Evolutionary conservation across 2,113 vertebrate genomes (phyloP).

Genomic region (Nannospalax galili): DNA sequence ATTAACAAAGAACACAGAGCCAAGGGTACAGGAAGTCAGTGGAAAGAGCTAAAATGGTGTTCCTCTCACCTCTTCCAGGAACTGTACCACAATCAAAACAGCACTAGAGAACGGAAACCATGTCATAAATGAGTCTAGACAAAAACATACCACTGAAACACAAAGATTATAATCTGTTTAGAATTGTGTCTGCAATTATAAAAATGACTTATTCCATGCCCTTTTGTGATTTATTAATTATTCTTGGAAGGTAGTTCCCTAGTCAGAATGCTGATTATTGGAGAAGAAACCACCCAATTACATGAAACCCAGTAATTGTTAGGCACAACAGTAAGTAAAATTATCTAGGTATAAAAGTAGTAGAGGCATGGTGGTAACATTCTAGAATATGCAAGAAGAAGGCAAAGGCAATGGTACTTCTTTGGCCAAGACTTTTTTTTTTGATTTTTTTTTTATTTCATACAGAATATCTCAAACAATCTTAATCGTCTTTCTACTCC

Average conservation of each 20-base stretch:
- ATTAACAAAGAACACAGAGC: neutral
- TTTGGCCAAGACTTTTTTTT: neutral
- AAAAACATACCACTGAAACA: neutral
- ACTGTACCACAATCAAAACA: neutral
- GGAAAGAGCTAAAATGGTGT: neutral
- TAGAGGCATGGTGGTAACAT: neutral
- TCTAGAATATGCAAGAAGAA: constrained; percentile 6
- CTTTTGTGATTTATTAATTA: neutral
- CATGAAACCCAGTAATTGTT: neutral
- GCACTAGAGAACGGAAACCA: neutral
- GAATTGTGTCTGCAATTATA: neutral
- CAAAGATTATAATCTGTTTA: neutral
- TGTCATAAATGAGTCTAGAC: neutral
- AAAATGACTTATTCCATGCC: neutral
- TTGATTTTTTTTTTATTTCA: no score
- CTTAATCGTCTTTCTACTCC: no score
- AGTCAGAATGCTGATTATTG: neutral
- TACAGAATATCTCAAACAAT: no score
- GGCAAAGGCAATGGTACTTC: neutral
- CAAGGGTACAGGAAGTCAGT: neutral
- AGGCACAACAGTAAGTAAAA: neutral
- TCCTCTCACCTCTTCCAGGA: neutral
- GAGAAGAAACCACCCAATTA: neutral
- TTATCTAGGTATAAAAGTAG: neutral
- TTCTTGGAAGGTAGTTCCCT: neutral